Evolutionary conservation across 2,888 invertebrate species (phyloP), one percentile per base, ranked within the genome.

Genomic region (Diogma glabrata): DNA sequence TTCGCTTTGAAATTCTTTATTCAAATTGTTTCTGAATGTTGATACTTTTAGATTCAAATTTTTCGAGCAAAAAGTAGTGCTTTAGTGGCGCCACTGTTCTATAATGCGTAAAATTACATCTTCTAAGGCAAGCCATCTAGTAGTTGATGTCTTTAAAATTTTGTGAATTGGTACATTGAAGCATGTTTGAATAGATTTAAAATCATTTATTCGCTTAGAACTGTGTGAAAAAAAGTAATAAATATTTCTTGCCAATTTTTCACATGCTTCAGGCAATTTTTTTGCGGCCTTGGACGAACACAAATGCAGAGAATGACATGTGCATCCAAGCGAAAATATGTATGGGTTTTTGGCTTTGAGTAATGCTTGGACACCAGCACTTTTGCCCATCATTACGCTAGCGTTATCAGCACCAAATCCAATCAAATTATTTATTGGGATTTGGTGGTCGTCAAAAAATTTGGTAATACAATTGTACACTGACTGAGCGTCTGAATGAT

Each of bases 221-320:
- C 64, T 63, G 33, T 61, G 52, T 5, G 57, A 50, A 51, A 63
- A 60, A 55, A 56, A 61, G 26, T 54, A 53, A 52, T 59, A 59
- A 9, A 61, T 52, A 40, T 57, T 57, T 47, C 57, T 56, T 12
- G 57, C 55, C 12, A 63, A 55, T 40, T 54, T 48, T 54, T 62
- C 62, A 14, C 60, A 14, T 47, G 50, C 22, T 48, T 40, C 51
- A 20, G 61, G 61, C 24, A 63, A 46, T 54, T 58, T 57, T 47
- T 56, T 53, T 20, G 58, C 54, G 20, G 61, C 62, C 33, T 55
- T 40, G 3, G 10, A 40, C 20, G 40, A 40, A 9, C 40, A 19
- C n/a, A 40, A 6, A 19, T 40, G 40, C 55, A n/a, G 61, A 60
- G 57, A 56, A 52, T 60, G 60, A 38, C 59, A 62, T 10, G 56